phyloP scores from a whole-genome alignment of 2,888 invertebrate species.

The Pilophorus perplexus region DNA sequence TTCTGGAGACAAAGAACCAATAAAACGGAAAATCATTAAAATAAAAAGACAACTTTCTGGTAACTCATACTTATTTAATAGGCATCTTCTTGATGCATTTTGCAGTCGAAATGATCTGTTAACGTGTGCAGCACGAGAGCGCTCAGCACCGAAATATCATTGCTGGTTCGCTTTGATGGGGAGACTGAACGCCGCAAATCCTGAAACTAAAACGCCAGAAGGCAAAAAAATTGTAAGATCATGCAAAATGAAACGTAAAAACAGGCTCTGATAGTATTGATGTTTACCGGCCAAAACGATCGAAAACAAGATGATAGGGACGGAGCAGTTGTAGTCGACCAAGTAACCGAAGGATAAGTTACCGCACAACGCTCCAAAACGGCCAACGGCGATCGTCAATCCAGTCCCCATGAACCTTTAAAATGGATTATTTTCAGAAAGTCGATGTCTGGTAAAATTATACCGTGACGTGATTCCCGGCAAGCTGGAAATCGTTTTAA shows the following conservation, averaged over 20 bases:
- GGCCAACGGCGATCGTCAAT: slow-evolving; percentile 71
- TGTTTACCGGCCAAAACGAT: slow-evolving; percentile 69
- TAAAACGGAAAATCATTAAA: too few relatives aligned
- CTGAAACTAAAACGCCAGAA: slow-evolving; percentile 28
- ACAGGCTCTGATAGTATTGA: background rate
- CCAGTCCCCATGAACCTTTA: slow-evolving; percentile 79
- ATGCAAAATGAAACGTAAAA: background rate
- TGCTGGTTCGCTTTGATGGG: slow-evolving; percentile 22
- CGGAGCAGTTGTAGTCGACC: slow-evolving; percentile 73
- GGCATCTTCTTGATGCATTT: too few relatives aligned
- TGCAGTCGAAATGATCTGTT: too few relatives aligned
- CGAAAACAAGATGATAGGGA: slow-evolving; percentile 71
- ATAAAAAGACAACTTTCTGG: too few relatives aligned
- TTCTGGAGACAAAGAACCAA: too few relatives aligned
- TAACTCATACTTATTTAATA: too few relatives aligned
- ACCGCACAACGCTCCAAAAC: slow-evolving; percentile 72
- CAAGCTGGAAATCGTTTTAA: too few relatives aligned
- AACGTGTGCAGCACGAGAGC: too few relatives aligned
- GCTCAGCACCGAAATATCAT: too few relatives aligned
- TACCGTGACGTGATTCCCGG: too few relatives aligned
- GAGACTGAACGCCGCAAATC: slow-evolving; percentile 18
- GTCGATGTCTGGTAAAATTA: too few relatives aligned
- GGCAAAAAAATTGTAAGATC: background rate
- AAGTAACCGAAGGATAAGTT: slow-evolving; percentile 75
- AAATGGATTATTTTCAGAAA: too few relatives aligned